Conservation (phyloP, 2,888 invertebrate species). For the Tipula helvola region DNA sequence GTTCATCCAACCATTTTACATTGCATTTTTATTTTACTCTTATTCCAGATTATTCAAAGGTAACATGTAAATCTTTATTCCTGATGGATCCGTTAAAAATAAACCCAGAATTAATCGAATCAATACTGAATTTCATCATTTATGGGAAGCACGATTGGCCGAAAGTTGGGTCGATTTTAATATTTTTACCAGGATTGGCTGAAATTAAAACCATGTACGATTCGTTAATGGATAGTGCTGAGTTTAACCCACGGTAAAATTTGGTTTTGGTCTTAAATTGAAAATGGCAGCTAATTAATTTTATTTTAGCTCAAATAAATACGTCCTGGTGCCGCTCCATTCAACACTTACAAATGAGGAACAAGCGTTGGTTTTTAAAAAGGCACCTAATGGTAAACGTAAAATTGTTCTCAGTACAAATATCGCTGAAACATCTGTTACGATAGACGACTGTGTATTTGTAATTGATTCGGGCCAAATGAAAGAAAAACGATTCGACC, state of each 20-base stretch:
- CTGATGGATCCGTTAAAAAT: conserved; percentile 66
- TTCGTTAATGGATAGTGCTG: conserved; percentile 48
- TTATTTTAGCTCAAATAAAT: conserved; percentile 42
- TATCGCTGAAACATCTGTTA: conserved; percentile 90
- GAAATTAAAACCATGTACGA: conserved; percentile 65
- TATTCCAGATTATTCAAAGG: conserved; percentile 40
- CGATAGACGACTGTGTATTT: conserved; percentile 91
- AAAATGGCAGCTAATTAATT: not conserved
- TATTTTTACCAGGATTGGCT: conserved; percentile 67
- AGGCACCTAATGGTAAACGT: conserved; percentile 53
- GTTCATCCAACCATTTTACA: too few relatives aligned
- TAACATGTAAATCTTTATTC: conserved; percentile 59
- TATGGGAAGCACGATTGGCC: conserved; percentile 47
- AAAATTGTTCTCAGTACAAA: conserved; percentile 88
- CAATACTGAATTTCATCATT: conserved; percentile 55
- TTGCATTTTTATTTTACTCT: not conserved
- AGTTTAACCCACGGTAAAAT: conserved; percentile 45
- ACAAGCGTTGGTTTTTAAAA: conserved; percentile 60
- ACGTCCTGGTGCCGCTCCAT: conserved; percentile 68
- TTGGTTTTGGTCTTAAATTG: not conserved
- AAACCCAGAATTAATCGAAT: conserved; percentile 64
- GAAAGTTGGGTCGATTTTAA: conserved; percentile 54
- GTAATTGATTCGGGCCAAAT: conserved; percentile 87
- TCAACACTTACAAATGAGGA: conserved; percentile 76
- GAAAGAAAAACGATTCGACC: conserved; percentile 61